A percentile compares a stretch with the other conserved stretches of the same genome.
Evolutionary conservation across 2,113 vertebrate genomes (phyloP).

Genomic region (Tretioscincus oriximinensis): DNA sequence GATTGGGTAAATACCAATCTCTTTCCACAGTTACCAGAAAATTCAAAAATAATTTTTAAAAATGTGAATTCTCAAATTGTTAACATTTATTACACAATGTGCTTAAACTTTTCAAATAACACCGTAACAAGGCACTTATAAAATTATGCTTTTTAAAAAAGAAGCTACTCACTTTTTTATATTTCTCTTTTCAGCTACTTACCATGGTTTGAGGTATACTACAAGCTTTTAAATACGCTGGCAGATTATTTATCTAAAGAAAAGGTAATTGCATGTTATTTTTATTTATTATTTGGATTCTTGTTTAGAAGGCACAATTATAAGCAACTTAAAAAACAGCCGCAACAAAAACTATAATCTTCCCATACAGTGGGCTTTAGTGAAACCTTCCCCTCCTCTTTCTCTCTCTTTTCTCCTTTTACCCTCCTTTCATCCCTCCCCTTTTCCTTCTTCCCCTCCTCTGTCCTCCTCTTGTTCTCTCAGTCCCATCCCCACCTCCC

Average conservation of each 20-base stretch:
- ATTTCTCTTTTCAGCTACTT: constrained; percentile 84
- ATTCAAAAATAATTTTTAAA: background rate
- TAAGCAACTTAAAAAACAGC: background rate
- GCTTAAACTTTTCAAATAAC: background rate
- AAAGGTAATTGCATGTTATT: constrained; percentile 79
- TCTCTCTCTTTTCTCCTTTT: no score
- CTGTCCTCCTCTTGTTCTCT: no score
- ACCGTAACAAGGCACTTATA: background rate
- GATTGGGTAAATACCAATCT: background rate
- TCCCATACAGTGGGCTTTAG: background rate
- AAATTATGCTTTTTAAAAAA: background rate
- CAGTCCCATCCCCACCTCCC: no score
- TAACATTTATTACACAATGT: background rate
- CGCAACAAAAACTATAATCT: background rate
- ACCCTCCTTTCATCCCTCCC: no score
- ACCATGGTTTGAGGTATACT: constrained; percentile 98
- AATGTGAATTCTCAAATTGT: background rate
- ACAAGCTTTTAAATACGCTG: constrained; percentile 95
- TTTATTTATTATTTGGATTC: constrained; percentile 17
- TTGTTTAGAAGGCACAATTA: background rate
- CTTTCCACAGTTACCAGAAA: background rate
- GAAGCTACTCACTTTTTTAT: background rate
- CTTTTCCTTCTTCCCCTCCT: no score
- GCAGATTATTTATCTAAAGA: constrained; percentile 95
- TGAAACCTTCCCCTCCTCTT: no score